Conservation (phyloP, 2,888 invertebrate genomes). For the Bhutanitis thaidina region DNA sequence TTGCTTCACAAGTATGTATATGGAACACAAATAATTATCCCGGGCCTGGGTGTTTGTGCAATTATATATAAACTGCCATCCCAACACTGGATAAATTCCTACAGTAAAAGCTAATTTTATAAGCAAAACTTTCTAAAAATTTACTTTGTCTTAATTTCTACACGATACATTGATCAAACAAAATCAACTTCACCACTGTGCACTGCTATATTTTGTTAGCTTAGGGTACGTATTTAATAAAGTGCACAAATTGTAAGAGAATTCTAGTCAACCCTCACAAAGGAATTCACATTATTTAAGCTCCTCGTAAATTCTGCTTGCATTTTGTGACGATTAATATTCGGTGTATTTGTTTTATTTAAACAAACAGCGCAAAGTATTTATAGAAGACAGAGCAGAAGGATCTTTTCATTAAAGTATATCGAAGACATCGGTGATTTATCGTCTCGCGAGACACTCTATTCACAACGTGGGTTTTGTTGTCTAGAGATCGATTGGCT, state of each 20-base stretch:
- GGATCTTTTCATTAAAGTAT: constrained; percentile 72
- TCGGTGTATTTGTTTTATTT: constrained; percentile 19
- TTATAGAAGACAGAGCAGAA: constrained; percentile 56
- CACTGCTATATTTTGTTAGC: background rate
- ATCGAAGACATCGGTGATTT: constrained; percentile 68
- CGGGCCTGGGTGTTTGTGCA: no score
- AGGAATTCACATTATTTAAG: constrained; percentile 13
- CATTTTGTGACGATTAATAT: constrained; percentile 15
- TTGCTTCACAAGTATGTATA: no score
- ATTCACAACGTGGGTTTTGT: constrained; percentile 71
- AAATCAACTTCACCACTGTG: background rate
- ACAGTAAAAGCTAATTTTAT: no score
- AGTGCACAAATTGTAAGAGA: constrained; percentile 5
- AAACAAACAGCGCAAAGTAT: constrained; percentile 22
- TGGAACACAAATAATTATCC: no score
- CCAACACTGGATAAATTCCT: no score
- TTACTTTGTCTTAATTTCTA: no score
- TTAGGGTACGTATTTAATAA: constrained; percentile 1
- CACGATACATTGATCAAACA: no score
- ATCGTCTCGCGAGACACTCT: constrained; percentile 70
- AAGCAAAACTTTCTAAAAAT: no score
- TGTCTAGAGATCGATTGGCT: constrained; percentile 72
- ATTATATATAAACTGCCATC: no score
- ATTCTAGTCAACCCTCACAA: constrained; percentile 6
- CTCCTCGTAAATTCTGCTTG: constrained; percentile 10